These are phyloP conservation scores for Tiliqua scincoides DNA, from an alignment of 2,113 vertebrate species.

Conservation along the genomic window DNA sequence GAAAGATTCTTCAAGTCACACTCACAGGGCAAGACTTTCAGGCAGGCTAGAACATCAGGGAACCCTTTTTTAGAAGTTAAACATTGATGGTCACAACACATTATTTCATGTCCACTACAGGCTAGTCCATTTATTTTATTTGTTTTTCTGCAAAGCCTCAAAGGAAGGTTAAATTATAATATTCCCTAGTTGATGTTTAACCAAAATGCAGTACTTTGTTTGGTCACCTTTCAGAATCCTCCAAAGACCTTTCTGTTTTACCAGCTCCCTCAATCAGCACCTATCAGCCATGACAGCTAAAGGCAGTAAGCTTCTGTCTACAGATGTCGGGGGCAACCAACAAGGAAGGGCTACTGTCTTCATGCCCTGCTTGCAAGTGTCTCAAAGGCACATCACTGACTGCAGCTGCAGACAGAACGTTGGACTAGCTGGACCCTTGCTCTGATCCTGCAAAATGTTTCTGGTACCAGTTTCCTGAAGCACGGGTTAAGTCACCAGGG, in stretches of 20 bases:
- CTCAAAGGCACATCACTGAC: too few species aligned
- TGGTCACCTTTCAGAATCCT: neutral
- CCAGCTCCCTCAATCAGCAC: neutral
- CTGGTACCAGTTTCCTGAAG: neutral
- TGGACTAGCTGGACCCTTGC: neutral
- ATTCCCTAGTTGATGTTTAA: conserved; percentile 1
- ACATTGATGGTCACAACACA: neutral
- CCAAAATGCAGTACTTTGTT: neutral
- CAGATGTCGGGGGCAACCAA: neutral
- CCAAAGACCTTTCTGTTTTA: neutral
- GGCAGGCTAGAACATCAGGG: neutral
- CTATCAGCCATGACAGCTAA: too few species aligned
- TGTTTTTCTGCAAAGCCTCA: neutral
- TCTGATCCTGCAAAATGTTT: neutral
- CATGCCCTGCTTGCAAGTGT: neutral
- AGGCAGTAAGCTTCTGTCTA: neutral
- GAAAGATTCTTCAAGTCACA: neutral
- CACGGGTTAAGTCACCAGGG: neutral
- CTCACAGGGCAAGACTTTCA: neutral
- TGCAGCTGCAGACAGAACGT: neutral
- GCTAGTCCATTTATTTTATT: neutral
- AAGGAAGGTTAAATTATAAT: neutral
- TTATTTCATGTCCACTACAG: neutral
- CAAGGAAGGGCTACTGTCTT: neutral
- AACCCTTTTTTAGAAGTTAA: neutral